A percentile compares a stretch with the other conserved stretches of the same genome.
Evolutionary conservation across 2,113 vertebrate genomes (phyloP).

Genomic region (Trachemys scripta): DNA sequence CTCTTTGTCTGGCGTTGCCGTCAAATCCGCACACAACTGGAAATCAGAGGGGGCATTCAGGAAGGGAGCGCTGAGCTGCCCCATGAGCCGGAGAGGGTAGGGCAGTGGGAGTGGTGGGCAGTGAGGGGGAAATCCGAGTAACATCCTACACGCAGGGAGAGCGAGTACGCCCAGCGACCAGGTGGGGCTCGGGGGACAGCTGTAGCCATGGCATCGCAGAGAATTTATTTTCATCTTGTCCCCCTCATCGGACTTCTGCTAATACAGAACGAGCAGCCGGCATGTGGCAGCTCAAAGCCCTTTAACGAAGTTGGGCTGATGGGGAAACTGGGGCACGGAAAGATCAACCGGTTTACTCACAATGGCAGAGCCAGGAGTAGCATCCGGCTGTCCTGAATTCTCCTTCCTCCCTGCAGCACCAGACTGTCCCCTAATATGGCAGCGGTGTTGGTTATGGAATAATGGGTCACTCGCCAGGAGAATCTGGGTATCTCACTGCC

Average conservation of each 20-base stretch:
- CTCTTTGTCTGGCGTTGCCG: neutral
- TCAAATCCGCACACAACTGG: neutral
- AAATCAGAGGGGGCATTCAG: neutral
- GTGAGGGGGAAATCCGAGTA: neutral
- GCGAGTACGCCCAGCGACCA: too few relatives aligned
- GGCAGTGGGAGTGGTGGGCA: neutral
- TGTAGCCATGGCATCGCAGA: too few relatives aligned
- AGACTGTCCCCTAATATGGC: neutral
- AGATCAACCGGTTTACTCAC: neutral
- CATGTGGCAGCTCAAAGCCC: neutral
- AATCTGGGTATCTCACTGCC: neutral
- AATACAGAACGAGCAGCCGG: neutral
- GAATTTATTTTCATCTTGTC: too few relatives aligned
- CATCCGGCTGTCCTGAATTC: neutral
- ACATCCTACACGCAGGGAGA: neutral
- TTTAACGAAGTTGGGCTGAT: neutral
- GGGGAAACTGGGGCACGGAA: neutral
- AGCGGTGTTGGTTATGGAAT: neutral
- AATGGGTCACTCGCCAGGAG: neutral
- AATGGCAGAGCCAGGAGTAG: neutral
- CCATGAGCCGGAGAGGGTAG: neutral
- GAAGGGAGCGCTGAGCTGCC: neutral
- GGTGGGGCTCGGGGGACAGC: too few relatives aligned
- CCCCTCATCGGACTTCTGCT: neutral
- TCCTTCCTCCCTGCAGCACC: neutral